Percentiles rank a stretch among this genome's conserved stretches.
Evolutionary conservation across 2,888 invertebrate genomes (phyloP).

Genomic region (Brenthis daphne): DNA sequence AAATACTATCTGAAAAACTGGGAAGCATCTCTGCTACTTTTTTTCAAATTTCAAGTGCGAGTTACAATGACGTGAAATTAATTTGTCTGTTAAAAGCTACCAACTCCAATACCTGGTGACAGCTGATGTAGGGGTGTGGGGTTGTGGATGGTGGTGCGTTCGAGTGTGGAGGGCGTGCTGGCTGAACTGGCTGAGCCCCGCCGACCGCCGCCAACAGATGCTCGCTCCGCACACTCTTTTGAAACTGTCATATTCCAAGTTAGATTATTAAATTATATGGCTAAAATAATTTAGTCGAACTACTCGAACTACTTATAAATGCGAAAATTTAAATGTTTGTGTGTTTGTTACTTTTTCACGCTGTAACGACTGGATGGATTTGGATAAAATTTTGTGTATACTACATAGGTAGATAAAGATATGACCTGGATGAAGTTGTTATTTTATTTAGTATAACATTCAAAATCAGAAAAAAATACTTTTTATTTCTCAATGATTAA

Average conservation of each 20-base stretch:
- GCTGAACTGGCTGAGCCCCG: slow-evolving; percentile 82
- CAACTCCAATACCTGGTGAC: slow-evolving; percentile 48
- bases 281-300: too few species aligned
- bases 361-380: background rate
- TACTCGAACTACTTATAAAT: background rate
- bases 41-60: background rate
- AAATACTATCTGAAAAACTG: background rate
- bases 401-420: too few species aligned
- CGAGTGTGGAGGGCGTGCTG: slow-evolving; percentile 84
- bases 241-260: slow-evolving; percentile 53
- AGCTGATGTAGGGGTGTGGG: slow-evolving; percentile 62
- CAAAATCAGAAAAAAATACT: too few species aligned
- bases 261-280: background rate
- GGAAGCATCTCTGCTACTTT: background rate
- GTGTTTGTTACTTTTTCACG: background rate
- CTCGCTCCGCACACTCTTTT: slow-evolving; percentile 77
- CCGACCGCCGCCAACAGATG: slow-evolving; percentile 67
- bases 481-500: too few species aligned
- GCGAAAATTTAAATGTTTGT: background rate
- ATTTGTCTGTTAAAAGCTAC: too few species aligned
- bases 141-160: slow-evolving; percentile 80
- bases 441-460: too few species aligned
- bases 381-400: too few species aligned
- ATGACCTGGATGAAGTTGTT: too few species aligned
- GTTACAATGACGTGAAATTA: too few species aligned